Evolutionary conservation across 2,797 vertebrate species (phyloP).

Genomic region (Helostoma temminkii): DNA sequence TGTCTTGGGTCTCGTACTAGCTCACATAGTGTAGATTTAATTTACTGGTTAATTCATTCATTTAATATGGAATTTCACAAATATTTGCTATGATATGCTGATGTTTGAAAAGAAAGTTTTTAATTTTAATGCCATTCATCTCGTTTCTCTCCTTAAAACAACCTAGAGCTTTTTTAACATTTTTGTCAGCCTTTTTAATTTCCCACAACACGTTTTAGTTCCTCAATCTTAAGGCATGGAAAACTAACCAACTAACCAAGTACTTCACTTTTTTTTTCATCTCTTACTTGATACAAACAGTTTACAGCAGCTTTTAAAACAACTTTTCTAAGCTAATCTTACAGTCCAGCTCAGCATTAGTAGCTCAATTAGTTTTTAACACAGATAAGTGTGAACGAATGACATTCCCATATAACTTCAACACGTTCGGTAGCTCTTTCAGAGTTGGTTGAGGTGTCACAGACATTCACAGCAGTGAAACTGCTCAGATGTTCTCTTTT

Average conservation of each 20-base stretch:
- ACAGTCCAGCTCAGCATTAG: constrained; percentile 14
- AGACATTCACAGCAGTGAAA: constrained; percentile 9
- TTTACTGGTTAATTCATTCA: no score
- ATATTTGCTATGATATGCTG: no score
- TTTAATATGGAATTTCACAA: no score
- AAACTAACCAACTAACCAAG: neutral
- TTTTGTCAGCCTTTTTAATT: neutral
- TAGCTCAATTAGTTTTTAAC: constrained; percentile 41
- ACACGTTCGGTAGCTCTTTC: constrained; percentile 42
- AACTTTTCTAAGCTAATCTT: constrained; percentile 16
- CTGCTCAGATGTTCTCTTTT: constrained; percentile 6
- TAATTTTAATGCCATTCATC: no score
- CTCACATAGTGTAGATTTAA: neutral
- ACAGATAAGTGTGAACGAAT: constrained; percentile 27
- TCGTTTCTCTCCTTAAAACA: no score
- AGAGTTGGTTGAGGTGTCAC: constrained; percentile 10
- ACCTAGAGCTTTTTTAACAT: no score
- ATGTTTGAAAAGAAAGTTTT: no score
- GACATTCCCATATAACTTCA: constrained; percentile 21
- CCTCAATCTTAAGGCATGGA: neutral
- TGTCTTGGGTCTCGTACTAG: neutral
- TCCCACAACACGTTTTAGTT: neutral
- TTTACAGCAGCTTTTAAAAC: constrained; percentile 11
- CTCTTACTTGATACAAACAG: neutral
- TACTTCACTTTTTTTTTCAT: neutral